Evolutionary conservation across 2,888 invertebrate genomes (phyloP).

Genomic region (Bugula neritina): DNA sequence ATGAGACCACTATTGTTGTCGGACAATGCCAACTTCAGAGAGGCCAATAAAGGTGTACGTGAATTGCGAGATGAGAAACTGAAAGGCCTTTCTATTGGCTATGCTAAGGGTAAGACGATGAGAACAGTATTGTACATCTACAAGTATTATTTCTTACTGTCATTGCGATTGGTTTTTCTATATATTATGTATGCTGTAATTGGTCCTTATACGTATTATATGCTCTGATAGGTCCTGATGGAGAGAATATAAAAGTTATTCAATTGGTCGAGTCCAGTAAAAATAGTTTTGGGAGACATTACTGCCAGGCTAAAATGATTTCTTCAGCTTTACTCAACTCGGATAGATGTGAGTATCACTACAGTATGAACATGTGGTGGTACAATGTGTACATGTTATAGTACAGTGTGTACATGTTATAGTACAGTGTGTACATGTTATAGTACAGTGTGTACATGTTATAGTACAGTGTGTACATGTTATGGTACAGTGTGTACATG

Average conservation of each 20-base stretch:
- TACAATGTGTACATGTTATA: too few relatives aligned
- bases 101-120: not conserved
- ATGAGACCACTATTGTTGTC: not conserved
- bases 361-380: too few relatives aligned
- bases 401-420: too few relatives aligned
- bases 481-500: too few relatives aligned
- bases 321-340: not conserved
- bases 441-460: too few relatives aligned
- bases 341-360: too few relatives aligned
- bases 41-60: conserved; percentile 10
- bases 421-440: too few relatives aligned
- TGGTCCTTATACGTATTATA: not conserved
- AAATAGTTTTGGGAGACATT: not conserved
- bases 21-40: not conserved
- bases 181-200: too few relatives aligned
- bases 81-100: conserved; percentile 12
- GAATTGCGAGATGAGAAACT: not conserved
- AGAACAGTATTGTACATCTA: too few relatives aligned
- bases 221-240: conserved; percentile 1
- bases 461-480: too few relatives aligned
- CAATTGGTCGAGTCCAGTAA: not conserved
- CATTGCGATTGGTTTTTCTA: too few relatives aligned
- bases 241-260: not conserved
- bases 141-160: too few relatives aligned
- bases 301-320: not conserved